Evolutionary conservation across 1,140 invertebrate species (phyloP), one percentile per base, ranked within the genome.

Genomic region (Tetramorium simillimum): DNA sequence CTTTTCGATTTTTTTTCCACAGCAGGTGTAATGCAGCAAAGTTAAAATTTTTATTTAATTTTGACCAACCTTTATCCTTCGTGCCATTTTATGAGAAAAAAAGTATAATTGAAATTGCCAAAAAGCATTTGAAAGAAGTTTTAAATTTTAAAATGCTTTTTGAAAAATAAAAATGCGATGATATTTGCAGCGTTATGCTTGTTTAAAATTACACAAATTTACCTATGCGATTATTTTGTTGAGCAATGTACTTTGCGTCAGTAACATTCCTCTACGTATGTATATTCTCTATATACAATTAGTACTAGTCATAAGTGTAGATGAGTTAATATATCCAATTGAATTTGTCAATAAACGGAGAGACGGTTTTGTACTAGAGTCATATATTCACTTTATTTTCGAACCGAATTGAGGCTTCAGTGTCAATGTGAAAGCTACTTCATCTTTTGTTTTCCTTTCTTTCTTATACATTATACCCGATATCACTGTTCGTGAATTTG

Each of bases 281-380:
- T 62, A 24, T 72, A 73, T 51, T 53, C 53, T 16, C 53, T n/a
- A n/a, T 12, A 43, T 33, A 33, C 33, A 33, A 33, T 67, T 46
- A 21, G 33, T 73, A 56, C 40, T 73, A 72, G 12, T 58, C 12
- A 3, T 75, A 75, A 75, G 53, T 5, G n/a, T 73, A 43, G 5
- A 18, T 33, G 28, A 28, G 16, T 62, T 62, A 60, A 10, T n/a
- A n/a, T 16, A 37, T 63, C 33, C 18, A 21, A 69, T 3, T 7
- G 12, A 12, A 24, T 69, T 16, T 5, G 7, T 69, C 10, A 67
- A 46, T 33, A 37, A 70, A 53, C 5, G 16, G 4, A 70, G 18
- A 3, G 12, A 7, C 14, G 7, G 3, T 46, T 82, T 58, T 72
- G 18, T 37, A 16, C n/a, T 51, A 24, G 14, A 63, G 16, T 70